Conservation (phyloP, 2,797 vertebrate genomes). For the Acrossocheilus wenchowensis region DNA sequence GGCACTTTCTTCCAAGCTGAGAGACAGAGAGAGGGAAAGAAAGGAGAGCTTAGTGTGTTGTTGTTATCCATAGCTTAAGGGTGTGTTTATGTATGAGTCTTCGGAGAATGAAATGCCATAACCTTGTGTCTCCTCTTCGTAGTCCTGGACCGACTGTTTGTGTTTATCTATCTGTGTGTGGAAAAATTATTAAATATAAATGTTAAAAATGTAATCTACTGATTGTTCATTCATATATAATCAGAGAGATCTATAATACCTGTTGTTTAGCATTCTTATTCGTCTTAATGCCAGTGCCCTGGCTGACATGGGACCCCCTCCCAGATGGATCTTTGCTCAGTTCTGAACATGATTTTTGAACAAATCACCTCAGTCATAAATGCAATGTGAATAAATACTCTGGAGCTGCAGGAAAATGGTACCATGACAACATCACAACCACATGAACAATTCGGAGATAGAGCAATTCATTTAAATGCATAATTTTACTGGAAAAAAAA, state of each 20-base stretch:
- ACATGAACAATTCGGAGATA: background rate
- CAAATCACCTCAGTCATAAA: background rate
- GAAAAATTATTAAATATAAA: conserved; percentile 14
- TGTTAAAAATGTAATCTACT: background rate
- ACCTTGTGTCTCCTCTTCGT: conserved; percentile 44
- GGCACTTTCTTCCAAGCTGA: conserved; percentile 56
- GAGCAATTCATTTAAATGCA: background rate
- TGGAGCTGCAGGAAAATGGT: background rate
- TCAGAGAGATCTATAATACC: background rate
- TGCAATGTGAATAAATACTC: background rate
- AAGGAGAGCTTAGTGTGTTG: conserved; percentile 44
- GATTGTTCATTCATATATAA: background rate
- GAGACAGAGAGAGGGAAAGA: conserved; percentile 28
- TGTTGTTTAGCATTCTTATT: background rate
- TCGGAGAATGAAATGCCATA: conserved; percentile 47
- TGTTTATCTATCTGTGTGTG: conserved; percentile 19
- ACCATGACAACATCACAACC: background rate
- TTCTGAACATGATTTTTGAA: background rate
- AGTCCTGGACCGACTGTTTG: conserved; percentile 27
- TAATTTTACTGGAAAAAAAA: background rate
- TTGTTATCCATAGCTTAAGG: conserved; percentile 61
- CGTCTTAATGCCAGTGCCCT: background rate
- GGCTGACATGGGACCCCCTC: background rate
- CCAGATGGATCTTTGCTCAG: background rate
- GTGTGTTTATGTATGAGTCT: conserved; percentile 61